phyloP scores from a whole-genome alignment of 1,140 invertebrate species.

The Drosophila micromelanica region DNA sequence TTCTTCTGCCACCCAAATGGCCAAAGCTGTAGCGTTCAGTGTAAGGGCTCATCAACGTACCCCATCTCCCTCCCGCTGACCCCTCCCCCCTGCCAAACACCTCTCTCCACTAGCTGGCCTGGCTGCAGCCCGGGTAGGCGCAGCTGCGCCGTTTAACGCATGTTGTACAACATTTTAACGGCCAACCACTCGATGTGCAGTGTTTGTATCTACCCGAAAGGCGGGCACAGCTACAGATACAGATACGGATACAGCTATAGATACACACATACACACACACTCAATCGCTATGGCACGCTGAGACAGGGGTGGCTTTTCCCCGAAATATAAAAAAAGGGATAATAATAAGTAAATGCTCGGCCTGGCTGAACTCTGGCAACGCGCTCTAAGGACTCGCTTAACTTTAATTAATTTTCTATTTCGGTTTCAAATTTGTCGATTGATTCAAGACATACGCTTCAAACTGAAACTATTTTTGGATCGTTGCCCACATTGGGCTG shows the following conservation, averaged over 20 bases:
- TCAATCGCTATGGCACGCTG: background rate
- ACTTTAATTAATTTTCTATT: conserved; percentile 66
- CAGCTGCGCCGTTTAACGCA: conserved; percentile 59
- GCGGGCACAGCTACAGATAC: conserved; percentile 36
- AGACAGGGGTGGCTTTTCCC: conserved; percentile 59
- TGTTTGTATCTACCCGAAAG: conserved; percentile 59
- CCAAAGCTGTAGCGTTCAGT: conserved; percentile 2
- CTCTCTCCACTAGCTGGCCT: background rate
- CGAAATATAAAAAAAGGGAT: conserved; percentile 48
- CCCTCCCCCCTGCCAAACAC: conserved; percentile 1
- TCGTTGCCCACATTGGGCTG: background rate
- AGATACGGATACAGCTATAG: conserved; percentile 24
- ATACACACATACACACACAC: conserved; percentile 28
- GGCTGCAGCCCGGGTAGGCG: conserved; percentile 35
- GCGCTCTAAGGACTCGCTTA: conserved; percentile 39
- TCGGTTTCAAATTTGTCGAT: conserved; percentile 8
- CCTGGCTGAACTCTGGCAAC: conserved; percentile 2
- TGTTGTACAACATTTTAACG: conserved; percentile 65
- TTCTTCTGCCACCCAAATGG: conserved; percentile 47
- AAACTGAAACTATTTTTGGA: conserved; percentile 11
- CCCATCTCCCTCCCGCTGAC: background rate
- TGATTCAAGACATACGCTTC: conserved; percentile 1
- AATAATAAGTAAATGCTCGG: conserved; percentile 42
- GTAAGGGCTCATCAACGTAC: conserved; percentile 11
- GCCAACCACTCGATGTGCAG: conserved; percentile 60